Base-by-base conservation (phyloP, 1,140 invertebrate genomes). In the Atta cephalotes region DNA sequence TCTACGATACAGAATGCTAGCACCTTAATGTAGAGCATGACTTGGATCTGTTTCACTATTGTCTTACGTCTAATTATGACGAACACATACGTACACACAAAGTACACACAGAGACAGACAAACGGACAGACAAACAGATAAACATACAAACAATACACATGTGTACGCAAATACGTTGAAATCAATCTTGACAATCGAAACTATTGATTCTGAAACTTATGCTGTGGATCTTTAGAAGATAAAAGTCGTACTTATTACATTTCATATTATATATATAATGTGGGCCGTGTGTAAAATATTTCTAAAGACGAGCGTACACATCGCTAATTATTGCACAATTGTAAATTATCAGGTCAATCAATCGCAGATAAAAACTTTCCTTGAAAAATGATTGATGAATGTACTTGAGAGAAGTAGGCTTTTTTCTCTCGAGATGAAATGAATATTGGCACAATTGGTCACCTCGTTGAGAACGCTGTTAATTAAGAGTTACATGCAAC, bases 151-250 rank as follows among this genome's bases (percentile, higher is more conserved):
- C 35, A 86, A 88, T 62, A 82, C 31, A 87, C 49, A 86, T n/a
- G 25, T 45, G 56, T 21, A 80, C 56, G 82, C 53, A 81, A 45
- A 86, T 31, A 82, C 70, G 74, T 86, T 66, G 79, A 89, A 45
- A 92, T 92, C 82, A 71, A 93, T 87, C 89, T 90, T 92, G 92
- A 92, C 92, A 93, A 93, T 92, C 92, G 91, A 91, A 89, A 89
- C 86, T 86, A 79, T 88, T 88, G 68, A 90, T 87, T 85, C 79
- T 25, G 25, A 85, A 84, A 84, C 9, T 79, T 87, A 68, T 80
- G 53, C 65, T 82, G 81, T 60, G 35, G 76, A 76, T 89, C 63
- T 82, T 28, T 86, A 89, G 88, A 66, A 60, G 58, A 86, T 85
- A 87, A 88, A 79, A 85, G 35, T 31, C 31, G 70, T 89, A 90